Base-by-base conservation (phyloP, 2,888 invertebrate genomes). In the Chymomyza caudatula region DNA sequence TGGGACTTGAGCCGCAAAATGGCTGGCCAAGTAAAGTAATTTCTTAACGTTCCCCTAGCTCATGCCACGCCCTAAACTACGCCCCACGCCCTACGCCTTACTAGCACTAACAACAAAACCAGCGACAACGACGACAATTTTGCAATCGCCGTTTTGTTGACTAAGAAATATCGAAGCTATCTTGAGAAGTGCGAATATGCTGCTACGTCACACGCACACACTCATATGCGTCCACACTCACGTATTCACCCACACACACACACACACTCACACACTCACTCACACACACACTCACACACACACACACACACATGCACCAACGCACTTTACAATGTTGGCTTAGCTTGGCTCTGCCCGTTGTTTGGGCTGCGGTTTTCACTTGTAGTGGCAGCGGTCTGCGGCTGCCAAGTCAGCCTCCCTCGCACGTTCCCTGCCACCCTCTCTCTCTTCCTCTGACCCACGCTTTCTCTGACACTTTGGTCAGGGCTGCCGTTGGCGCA, bases 91-190 rank as follows among this genome's bases (percentile, higher is more conserved):
- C n/a, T n/a, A n/a, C n/a, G n/a, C n/a, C n/a, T n/a, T n/a, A n/a
- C n/a, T n/a, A n/a, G 69, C 65, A 57, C n/a, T n/a, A 60, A 54
- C 67, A 6, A 20, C 20, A 29, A 42, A 17, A 22, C 60, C 42
- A 52, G 65, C 72, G 60, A 77, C 76, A 69, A 78, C 83, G 85
- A 78, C 83, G 84, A 78, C 84, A 78, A 75, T 85, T 85, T 85
- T 82, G 85, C 81, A 82, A 82, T 84, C 74, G 82, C 81, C 85
- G 85, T 85, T 85, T 80, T 80, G 84, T 82, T 82, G 82, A 82
- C 82, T 85, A 86, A 86, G 86, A 86, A 83, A 86, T 86, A 85
- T 83, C 82, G 82, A 84, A 85, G 86, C 82, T 76, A 86, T 82
- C 76, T 83, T 83, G 77, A n/a, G n/a, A 84, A 86, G 81, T 84